These are phyloP conservation scores for Pseudopipra pipra DNA, from an alignment of 2,113 vertebrate genomes.

Conservation along the genomic window DNA sequence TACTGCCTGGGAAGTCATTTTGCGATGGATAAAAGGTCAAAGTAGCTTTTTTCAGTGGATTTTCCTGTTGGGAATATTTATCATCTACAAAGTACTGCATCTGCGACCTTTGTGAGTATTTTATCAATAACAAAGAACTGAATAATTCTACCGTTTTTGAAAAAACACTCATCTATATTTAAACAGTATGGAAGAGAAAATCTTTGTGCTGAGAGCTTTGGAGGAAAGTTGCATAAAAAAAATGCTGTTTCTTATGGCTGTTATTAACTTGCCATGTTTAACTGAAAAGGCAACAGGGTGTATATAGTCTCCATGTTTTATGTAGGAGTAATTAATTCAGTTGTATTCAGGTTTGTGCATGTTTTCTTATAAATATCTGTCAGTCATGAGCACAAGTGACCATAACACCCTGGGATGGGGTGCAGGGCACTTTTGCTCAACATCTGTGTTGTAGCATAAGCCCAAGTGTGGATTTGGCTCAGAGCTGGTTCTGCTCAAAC, in stretches of 20 bases:
- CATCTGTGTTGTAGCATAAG: accelerated
- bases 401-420: accelerated
- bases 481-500: background rate
- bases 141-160: conserved; percentile 60
- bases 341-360: background rate
- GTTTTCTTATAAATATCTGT: background rate
- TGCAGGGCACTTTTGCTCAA: accelerated
- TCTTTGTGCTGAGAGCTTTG: background rate
- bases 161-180: conserved; percentile 70
- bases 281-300: background rate
- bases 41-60: conserved; percentile 43
- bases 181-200: conserved; percentile 28
- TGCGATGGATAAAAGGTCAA: conserved; percentile 57
- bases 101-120: conserved; percentile 62
- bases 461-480: accelerated
- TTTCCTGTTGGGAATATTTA: conserved; percentile 63
- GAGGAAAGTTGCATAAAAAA: background rate
- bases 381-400: background rate
- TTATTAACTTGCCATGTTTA: background rate
- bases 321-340: background rate
- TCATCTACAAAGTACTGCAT: conserved; percentile 59
- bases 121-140: conserved; percentile 64
- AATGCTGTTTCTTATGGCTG: background rate
- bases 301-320: background rate
- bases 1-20: conserved; percentile 54